These are phyloP conservation scores for Toxotes lorentzi DNA, from an alignment of 2,797 vertebrate species.

Conservation along the genomic window DNA sequence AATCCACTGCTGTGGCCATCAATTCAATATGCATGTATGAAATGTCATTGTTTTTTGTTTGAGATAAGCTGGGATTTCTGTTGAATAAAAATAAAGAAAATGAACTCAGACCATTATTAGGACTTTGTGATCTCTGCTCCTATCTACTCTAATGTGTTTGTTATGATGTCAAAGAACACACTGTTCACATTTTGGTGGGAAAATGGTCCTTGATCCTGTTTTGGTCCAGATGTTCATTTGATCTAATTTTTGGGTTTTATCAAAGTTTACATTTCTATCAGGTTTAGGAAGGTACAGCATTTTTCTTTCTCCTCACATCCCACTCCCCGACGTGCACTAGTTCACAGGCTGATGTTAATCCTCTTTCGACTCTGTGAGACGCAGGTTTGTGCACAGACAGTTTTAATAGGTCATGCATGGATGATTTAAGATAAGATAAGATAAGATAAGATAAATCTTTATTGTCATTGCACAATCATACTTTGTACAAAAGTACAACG, in stretches of 20 bases:
- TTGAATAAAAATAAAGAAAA: background rate
- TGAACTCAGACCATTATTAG: background rate
- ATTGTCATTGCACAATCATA: too few relatives aligned
- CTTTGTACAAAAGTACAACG: too few relatives aligned
- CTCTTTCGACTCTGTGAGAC: background rate
- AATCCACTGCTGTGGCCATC: background rate
- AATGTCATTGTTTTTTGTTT: background rate
- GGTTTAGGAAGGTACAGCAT: too few relatives aligned
- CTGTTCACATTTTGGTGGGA: background rate
- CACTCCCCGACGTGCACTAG: background rate
- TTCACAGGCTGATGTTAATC: background rate
- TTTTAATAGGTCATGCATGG: background rate
- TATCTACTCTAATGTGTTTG: background rate
- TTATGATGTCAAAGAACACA: background rate
- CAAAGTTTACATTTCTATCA: background rate
- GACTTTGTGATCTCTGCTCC: background rate
- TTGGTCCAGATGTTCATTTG: background rate
- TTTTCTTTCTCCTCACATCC: background rate
- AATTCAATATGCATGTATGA: too few relatives aligned
- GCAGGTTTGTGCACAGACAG: background rate
- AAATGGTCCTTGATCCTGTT: background rate
- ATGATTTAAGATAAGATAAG: too few relatives aligned
- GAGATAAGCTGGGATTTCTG: background rate
- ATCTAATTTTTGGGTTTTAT: background rate
- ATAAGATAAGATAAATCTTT: too few relatives aligned